These are phyloP conservation scores for Ceyx erithaca DNA, from an alignment of 2,797 vertebrate species.

Conservation along the genomic window DNA sequence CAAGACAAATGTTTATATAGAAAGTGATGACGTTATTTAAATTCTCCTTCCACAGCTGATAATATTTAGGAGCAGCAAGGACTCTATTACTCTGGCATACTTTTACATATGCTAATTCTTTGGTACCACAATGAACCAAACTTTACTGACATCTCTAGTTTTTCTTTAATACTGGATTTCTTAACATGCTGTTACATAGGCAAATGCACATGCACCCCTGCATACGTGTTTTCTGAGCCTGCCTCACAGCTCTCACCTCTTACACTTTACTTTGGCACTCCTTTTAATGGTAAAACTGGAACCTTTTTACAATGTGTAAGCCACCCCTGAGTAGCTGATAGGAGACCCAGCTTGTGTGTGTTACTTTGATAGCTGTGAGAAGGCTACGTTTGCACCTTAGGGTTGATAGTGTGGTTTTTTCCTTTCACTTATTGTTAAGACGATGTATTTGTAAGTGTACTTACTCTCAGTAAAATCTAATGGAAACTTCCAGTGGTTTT, in stretches of 20 bases:
- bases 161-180: neutral
- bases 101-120: neutral
- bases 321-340: slow-evolving; percentile 26
- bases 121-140: neutral
- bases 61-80: neutral
- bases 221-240: neutral
- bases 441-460: neutral
- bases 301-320: neutral
- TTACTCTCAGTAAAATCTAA: neutral
- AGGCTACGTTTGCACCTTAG: slow-evolving; percentile 24
- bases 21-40: neutral
- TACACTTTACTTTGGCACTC: neutral
- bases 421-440: neutral
- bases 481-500: neutral
- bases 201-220: neutral
- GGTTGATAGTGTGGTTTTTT: neutral
- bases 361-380: neutral
- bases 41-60: neutral
- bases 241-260: neutral
- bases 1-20: slow-evolving; percentile 18
- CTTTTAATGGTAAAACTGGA: neutral
- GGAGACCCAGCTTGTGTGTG: neutral
- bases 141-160: neutral
- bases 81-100: neutral
- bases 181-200: neutral